phyloP scores from a whole-genome alignment of 2,888 invertebrate species.

The Brenthis daphne region DNA sequence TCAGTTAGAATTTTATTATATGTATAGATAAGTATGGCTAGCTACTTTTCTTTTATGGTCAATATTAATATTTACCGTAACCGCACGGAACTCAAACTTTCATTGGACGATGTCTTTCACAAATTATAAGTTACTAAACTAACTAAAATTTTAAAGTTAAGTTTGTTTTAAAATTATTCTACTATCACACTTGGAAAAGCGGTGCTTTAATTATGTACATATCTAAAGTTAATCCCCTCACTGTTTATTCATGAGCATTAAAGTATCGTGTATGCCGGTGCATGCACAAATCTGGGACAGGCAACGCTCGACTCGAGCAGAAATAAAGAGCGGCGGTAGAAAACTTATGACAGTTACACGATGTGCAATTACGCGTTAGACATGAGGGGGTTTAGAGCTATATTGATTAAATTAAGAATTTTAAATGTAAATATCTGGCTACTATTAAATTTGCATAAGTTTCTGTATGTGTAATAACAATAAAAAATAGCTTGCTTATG shows the following conservation, averaged over 20 bases:
- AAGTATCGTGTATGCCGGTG: constrained; percentile 22
- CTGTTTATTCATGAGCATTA: constrained; percentile 25
- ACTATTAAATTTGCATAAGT: no score
- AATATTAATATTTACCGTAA: no score
- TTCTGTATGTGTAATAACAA: no score
- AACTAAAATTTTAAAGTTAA: background rate
- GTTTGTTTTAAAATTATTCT: background rate
- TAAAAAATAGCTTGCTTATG: no score
- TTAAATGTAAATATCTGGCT: background rate
- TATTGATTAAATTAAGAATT: constrained; percentile 12
- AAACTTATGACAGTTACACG: constrained; percentile 9
- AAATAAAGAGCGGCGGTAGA: constrained; percentile 8
- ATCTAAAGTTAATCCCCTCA: constrained; percentile 19
- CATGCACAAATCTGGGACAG: constrained; percentile 21
- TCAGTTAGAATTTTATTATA: no score
- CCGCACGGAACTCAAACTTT: no score
- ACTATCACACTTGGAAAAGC: constrained; percentile 4
- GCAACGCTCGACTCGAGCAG: constrained; percentile 12
- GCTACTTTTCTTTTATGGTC: no score
- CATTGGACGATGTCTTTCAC: no score
- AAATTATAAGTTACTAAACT: background rate
- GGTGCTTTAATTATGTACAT: constrained; percentile 22
- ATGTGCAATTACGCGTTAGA: constrained; percentile 6
- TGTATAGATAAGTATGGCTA: no score
- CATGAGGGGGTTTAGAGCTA: constrained; percentile 1